Percentiles rank a stretch among this genome's conserved stretches.
Conservation (phyloP, 1,140 invertebrate species). For the Leptinotarsa lineolata region DNA sequence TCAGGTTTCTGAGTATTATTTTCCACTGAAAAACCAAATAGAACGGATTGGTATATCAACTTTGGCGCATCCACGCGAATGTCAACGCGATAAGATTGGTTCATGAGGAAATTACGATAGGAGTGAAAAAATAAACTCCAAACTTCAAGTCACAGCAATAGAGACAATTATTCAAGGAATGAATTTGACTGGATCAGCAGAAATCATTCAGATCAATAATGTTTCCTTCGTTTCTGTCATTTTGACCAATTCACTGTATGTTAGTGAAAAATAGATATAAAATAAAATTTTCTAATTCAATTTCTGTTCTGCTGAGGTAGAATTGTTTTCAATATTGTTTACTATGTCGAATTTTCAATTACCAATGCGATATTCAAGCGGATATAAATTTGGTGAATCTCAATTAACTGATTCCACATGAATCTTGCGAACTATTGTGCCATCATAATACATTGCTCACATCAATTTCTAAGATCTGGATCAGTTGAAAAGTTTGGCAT, state of each 20-base stretch:
- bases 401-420: background rate
- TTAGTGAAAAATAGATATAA: constrained; percentile 16
- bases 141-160: background rate
- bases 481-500: background rate
- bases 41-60: background rate
- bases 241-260: background rate
- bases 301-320: constrained; percentile 5
- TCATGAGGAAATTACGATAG: background rate
- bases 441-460: constrained; percentile 32
- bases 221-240: background rate
- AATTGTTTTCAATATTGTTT: too few relatives aligned
- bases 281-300: constrained; percentile 6
- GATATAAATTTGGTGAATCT: constrained; percentile 25
- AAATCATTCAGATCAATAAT: background rate
- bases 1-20: background rate
- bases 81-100: background rate
- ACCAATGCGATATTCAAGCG: background rate
- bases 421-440: constrained; percentile 15
- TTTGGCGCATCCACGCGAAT: background rate
- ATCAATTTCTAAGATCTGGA: background rate
- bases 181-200: background rate
- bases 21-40: background rate
- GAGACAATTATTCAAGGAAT: background rate
- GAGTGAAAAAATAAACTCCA: background rate
- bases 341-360: constrained; percentile 29